phyloP scores from a whole-genome alignment of 2,888 invertebrate species.

The Lasius platythorax region DNA sequence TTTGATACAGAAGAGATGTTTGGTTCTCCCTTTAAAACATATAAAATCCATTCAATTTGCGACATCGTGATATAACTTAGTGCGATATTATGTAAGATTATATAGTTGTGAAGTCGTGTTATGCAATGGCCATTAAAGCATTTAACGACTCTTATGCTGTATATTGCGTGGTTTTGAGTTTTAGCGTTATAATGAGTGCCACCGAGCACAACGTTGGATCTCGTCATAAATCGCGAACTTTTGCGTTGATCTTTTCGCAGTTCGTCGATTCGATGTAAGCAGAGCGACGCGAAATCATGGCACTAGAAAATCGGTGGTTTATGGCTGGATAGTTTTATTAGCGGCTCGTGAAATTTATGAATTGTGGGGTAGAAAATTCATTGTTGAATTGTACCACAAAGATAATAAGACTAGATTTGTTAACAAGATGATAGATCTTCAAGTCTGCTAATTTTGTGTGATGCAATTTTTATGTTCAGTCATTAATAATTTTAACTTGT shows the following conservation, averaged over 20 bases:
- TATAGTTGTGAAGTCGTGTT: slow-evolving; percentile 64
- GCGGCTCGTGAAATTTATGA: slow-evolving; percentile 14
- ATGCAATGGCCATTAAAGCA: slow-evolving; percentile 68
- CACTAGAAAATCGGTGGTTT: slow-evolving; percentile 37
- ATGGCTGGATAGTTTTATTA: slow-evolving; percentile 44
- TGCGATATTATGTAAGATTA: slow-evolving; percentile 64
- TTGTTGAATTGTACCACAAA: slow-evolving; percentile 6
- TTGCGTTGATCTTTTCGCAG: slow-evolving; percentile 24
- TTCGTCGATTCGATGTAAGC: slow-evolving; percentile 14
- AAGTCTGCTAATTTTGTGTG: neutral
- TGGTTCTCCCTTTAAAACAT: neutral
- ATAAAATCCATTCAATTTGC: slow-evolving; percentile 40
- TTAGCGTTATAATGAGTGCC: slow-evolving; percentile 47
- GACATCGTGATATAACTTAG: slow-evolving; percentile 59
- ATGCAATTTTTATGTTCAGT: neutral
- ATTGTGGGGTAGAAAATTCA: slow-evolving; percentile 5
- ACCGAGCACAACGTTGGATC: slow-evolving; percentile 15
- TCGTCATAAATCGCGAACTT: slow-evolving; percentile 38
- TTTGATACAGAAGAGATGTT: neutral
- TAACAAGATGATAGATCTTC: neutral
- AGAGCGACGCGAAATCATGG: slow-evolving; percentile 10
- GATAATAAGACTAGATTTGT: neutral
- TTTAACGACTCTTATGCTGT: slow-evolving; percentile 66
- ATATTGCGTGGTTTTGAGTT: slow-evolving; percentile 64
- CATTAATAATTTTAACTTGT: neutral